Percentiles rank a stretch among this genome's conserved stretches.
Conservation (phyloP, 2,888 invertebrate species). For the Neoitamus cyanurus region DNA sequence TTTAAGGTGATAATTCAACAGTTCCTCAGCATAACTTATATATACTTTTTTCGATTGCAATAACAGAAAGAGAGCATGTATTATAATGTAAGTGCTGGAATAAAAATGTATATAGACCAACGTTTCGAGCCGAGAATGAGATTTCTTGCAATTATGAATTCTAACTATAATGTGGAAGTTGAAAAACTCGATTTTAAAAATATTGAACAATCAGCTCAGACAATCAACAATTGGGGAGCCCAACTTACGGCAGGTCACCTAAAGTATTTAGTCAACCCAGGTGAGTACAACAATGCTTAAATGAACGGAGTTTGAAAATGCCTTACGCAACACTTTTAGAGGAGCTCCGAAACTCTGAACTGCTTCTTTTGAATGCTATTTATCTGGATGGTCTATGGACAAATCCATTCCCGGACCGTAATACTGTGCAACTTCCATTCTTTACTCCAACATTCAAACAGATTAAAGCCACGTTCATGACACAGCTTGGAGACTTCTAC, state of each 20-base stretch:
- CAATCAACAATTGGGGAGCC: constrained; percentile 85
- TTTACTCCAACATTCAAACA: constrained; percentile 68
- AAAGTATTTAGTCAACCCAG: constrained; percentile 69
- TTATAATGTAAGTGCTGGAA: constrained; percentile 73
- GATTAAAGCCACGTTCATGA: constrained; percentile 75
- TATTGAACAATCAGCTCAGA: constrained; percentile 68
- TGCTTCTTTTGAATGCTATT: constrained; percentile 79
- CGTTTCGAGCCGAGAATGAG: constrained; percentile 70
- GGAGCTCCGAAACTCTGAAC: constrained; percentile 71
- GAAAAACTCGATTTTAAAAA: constrained; percentile 73
- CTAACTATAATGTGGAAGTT: constrained; percentile 76
- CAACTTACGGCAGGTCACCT: constrained; percentile 81
- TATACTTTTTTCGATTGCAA: background rate
- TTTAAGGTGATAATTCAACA: constrained; percentile 49
- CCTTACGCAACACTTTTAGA: constrained; percentile 63
- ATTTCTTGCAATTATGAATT: constrained; percentile 72
- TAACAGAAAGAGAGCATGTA: constrained; percentile 58
- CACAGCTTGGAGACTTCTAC: constrained; percentile 73
- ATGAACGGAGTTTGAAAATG: background rate
- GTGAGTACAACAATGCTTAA: background rate
- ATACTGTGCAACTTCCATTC: constrained; percentile 73
- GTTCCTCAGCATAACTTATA: background rate
- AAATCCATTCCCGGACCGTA: constrained; percentile 73
- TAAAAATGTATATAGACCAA: constrained; percentile 73
- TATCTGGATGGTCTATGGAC: constrained; percentile 87